These are phyloP conservation scores for Leptopilina clavipes DNA, from an alignment of 1,140 invertebrate genomes.

Conservation along the genomic window DNA sequence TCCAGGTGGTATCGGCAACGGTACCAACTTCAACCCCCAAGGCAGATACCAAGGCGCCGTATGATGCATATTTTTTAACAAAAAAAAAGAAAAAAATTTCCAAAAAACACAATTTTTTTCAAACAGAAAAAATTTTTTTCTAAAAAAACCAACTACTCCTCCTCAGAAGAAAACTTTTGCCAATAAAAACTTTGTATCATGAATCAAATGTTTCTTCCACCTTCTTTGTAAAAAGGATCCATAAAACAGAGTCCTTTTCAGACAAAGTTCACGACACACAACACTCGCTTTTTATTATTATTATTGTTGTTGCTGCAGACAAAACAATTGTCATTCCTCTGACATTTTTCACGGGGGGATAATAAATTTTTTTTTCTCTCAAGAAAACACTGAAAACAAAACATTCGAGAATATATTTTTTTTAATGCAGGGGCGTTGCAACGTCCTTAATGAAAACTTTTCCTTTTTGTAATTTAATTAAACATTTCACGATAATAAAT, in stretches of 20 bases:
- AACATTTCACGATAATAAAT: constrained; percentile 35
- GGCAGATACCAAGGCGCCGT: constrained; percentile 73
- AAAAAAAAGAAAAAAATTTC: no score
- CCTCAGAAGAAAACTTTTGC: no score
- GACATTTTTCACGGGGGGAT: neutral
- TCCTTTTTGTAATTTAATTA: constrained; percentile 24
- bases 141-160: no score
- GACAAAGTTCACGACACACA: neutral
- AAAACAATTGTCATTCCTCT: neutral
- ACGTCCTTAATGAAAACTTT: constrained; percentile 3
- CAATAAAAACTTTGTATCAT: no score
- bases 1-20: constrained; percentile 70
- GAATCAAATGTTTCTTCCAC: neutral
- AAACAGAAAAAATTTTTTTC: no score
- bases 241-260: no score
- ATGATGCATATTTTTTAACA: constrained; percentile 69
- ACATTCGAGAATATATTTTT: no score
- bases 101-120: no score
- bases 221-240: neutral
- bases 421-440: neutral
- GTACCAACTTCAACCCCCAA: constrained; percentile 73
- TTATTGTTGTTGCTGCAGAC: neutral
- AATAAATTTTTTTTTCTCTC: neutral
- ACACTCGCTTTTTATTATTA: neutral
- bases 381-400: neutral